Evolutionary conservation across 2,797 vertebrate species (phyloP).

Genomic region (Chloroceryle inda): DNA sequence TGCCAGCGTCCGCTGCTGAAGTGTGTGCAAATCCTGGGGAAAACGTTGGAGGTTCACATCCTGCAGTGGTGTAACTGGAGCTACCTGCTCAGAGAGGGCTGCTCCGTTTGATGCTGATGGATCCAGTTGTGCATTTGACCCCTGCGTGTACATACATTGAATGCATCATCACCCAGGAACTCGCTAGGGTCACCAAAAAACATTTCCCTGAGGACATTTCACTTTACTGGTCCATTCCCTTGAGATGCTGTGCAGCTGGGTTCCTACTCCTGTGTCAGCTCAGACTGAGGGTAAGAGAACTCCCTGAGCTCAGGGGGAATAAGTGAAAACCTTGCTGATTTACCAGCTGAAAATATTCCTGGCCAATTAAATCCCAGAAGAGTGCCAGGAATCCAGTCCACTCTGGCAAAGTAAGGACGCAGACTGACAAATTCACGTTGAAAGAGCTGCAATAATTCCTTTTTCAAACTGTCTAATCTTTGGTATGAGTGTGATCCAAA

Average conservation of each 20-base stretch:
- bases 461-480: background rate
- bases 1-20: background rate
- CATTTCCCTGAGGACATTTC: background rate
- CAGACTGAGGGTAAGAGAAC: background rate
- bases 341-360: background rate
- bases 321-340: background rate
- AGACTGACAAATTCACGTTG: background rate
- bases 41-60: background rate
- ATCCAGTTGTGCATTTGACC: background rate
- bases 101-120: background rate
- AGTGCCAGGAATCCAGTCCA: background rate
- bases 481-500: background rate
- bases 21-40: background rate
- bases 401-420: background rate
- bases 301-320: background rate
- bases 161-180: background rate
- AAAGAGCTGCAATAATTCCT: background rate
- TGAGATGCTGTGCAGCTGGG: slow-evolving; percentile 23
- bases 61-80: background rate
- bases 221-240: background rate
- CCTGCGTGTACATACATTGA: background rate
- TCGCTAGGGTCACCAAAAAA: background rate
- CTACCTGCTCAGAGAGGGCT: background rate
- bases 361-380: background rate
- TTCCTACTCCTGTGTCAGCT: slow-evolving; percentile 7